phyloP scores from a whole-genome alignment of 2,113 vertebrate species.

The Eublepharis macularius region DNA sequence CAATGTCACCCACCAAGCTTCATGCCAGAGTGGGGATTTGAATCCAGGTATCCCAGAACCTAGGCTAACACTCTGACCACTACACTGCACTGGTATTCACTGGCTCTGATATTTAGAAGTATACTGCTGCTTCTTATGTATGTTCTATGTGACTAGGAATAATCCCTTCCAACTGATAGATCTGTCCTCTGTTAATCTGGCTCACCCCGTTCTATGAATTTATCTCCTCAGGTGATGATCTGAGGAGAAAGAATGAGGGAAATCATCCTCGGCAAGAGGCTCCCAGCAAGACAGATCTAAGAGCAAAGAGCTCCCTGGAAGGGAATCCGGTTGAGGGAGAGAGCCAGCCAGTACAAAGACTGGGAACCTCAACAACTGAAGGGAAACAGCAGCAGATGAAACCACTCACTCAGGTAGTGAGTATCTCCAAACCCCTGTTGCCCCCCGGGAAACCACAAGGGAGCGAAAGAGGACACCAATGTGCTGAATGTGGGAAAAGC shows the following conservation, averaged over 20 bases:
- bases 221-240: background rate
- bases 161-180: too few relatives aligned
- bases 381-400: background rate
- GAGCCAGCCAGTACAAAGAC: background rate
- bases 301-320: background rate
- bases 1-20: too few relatives aligned
- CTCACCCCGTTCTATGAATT: background rate
- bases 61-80: too few relatives aligned
- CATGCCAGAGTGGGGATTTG: too few relatives aligned
- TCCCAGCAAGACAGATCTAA: background rate
- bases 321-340: background rate
- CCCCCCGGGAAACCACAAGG: constrained; percentile 57
- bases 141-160: too few relatives aligned
- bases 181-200: too few relatives aligned
- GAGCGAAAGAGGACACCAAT: constrained; percentile 54
- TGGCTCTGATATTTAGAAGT: too few relatives aligned
- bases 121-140: too few relatives aligned
- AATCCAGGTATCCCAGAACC: too few relatives aligned
- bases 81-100: too few relatives aligned
- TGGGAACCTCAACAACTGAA: background rate
- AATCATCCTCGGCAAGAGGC: background rate
- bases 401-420: constrained; percentile 19
- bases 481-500: constrained; percentile 53
- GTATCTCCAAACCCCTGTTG: constrained; percentile 40
- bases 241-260: background rate